Evolutionary conservation across 2,888 invertebrate genomes (phyloP), one percentile per base, ranked within the genome.

Genomic region (Chrysotoxum bicinctum): DNA sequence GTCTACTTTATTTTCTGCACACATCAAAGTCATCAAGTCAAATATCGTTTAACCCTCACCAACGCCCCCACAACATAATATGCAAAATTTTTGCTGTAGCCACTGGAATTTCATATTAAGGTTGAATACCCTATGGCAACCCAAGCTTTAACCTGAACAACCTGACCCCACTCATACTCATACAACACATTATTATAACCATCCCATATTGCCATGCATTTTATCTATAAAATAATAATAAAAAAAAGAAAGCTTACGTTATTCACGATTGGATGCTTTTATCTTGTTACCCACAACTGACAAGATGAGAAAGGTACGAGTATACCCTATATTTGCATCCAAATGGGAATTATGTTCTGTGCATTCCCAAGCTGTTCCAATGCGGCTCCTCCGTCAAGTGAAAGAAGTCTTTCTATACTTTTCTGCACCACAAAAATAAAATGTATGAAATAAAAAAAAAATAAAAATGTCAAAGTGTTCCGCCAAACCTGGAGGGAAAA

Each of bases 251-350:
- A 62, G 62, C 75, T 75, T 70, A 76, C 68, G 76, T 81, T 85
- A 62, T 78, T 70, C 80, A 81, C 85, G 81, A 85, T 85, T 85
- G 80, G 84, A 72, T 85, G 84, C 84, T 85, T 81, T 81, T 81
- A 81, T 85, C 85, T 85, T 73, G 81, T 84, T 85, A 76, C 75
- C 66, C 48, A 50, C 23, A 50, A 69, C 72, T 73, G 85, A 81
- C 85, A 81, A 68, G 60, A 60, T 37, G 62, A 58, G 48, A 35
- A 66, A 66, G 50, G 30, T 66, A n/a, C n/a, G n/a, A n/a, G n/a
- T n/a, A 68, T 54, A 66, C 58, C 70, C 35, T 35, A 32, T 72
- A 56, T 69, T 37, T 30, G 16, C 37, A 30, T 76, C 43, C 32
- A 58, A 45, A 26, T 48, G 68, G 40, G 76, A 50, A 76, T 50